phyloP scores from a whole-genome alignment of 2,113 vertebrate species.

The Plectropomus leopardus region DNA sequence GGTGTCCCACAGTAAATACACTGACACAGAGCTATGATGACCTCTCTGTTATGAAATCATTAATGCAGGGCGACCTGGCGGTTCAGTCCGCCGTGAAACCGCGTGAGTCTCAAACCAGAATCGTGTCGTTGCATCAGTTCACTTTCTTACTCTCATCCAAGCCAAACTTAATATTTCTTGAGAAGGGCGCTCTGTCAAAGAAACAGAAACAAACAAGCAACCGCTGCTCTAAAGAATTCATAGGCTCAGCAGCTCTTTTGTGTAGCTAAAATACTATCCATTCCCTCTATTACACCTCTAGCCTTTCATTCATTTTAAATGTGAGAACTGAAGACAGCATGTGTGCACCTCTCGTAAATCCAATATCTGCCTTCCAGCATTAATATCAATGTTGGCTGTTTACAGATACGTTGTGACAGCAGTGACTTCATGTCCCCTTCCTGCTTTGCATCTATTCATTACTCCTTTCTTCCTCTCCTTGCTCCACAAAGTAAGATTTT shows the following conservation, averaged over 20 bases:
- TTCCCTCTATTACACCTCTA: slow-evolving; percentile 24
- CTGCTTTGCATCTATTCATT: slow-evolving; percentile 45
- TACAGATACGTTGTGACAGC: slow-evolving; percentile 31
- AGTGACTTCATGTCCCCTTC: slow-evolving; percentile 18
- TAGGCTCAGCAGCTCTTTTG: slow-evolving; percentile 6
- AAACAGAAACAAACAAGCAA: slow-evolving; percentile 40
- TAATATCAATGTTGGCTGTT: slow-evolving; percentile 39
- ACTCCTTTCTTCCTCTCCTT: slow-evolving; percentile 1
- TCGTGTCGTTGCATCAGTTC: slow-evolving; percentile 42
- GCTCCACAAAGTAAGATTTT: not conserved
- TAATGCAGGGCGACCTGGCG: slow-evolving; percentile 51
- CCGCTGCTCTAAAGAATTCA: slow-evolving; percentile 24
- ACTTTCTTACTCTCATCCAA: slow-evolving; percentile 39
- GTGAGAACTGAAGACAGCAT: slow-evolving; percentile 4
- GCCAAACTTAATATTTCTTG: slow-evolving; percentile 36
- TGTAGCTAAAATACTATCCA: not conserved
- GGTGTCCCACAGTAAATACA: slow-evolving; percentile 48
- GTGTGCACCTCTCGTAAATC: slow-evolving; percentile 32
- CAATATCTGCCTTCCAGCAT: slow-evolving; percentile 29
- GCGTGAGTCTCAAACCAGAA: slow-evolving; percentile 31
- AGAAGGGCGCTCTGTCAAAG: slow-evolving; percentile 30
- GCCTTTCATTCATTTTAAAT: slow-evolving; percentile 37
- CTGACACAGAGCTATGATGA: slow-evolving; percentile 54
- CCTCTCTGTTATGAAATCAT: slow-evolving; percentile 68
- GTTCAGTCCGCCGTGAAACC: slow-evolving; percentile 29